Evolutionary conservation across 2,888 invertebrate species (phyloP).

Genomic region (Cosmia pyralina): DNA sequence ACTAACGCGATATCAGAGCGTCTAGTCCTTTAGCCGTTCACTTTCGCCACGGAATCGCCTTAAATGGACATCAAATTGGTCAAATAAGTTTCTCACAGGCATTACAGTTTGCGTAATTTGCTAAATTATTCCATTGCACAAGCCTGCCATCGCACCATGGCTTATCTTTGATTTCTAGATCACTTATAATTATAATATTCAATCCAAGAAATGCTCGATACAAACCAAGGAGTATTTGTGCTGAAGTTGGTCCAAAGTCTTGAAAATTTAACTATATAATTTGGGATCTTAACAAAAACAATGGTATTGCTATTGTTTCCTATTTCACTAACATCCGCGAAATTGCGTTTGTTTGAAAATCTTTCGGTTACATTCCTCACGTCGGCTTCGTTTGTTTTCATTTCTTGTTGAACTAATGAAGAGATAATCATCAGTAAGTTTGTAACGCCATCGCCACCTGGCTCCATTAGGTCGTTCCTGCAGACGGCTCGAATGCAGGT

Average conservation of each 20-base stretch:
- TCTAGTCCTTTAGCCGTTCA: slow-evolving; percentile 69
- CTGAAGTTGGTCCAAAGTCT: background rate
- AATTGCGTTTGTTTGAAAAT: slow-evolving; percentile 33
- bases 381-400: slow-evolving; percentile 36
- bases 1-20: slow-evolving; percentile 58
- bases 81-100: slow-evolving; percentile 70
- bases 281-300: slow-evolving; percentile 11
- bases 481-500: slow-evolving; percentile 71
- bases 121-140: slow-evolving; percentile 65
- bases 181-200: background rate
- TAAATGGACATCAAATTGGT: slow-evolving; percentile 73
- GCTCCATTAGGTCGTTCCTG: slow-evolving; percentile 64
- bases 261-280: slow-evolving; percentile 7
- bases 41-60: slow-evolving; percentile 70
- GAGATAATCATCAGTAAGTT: slow-evolving; percentile 46
- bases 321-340: slow-evolving; percentile 38
- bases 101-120: slow-evolving; percentile 69
- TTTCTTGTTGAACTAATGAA: slow-evolving; percentile 51
- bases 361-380: slow-evolving; percentile 33
- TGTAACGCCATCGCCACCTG: slow-evolving; percentile 68
- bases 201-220: background rate
- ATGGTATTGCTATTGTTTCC: slow-evolving; percentile 29
- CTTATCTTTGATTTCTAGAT: slow-evolving; percentile 25
- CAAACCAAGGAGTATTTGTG: background rate
- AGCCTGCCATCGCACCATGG: slow-evolving; percentile 46